These are phyloP conservation scores for Xenotilapia flavipinnis DNA, from an alignment of 2,113 vertebrate genomes.

Conservation along the genomic window DNA sequence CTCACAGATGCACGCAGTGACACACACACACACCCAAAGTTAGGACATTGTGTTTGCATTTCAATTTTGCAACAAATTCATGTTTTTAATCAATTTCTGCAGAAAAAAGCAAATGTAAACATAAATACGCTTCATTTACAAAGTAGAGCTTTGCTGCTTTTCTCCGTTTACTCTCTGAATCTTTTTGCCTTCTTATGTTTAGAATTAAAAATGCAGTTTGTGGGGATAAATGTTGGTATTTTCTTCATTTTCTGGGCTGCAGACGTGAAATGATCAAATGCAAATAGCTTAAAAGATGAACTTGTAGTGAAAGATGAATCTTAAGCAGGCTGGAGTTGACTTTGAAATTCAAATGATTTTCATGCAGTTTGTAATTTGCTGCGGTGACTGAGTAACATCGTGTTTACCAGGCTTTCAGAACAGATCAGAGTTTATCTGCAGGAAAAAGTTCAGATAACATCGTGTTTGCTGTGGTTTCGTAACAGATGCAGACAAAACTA, in stretches of 20 bases:
- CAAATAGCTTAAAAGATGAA: not conserved
- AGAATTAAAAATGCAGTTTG: not conserved
- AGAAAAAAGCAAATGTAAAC: not conserved
- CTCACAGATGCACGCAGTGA: not conserved
- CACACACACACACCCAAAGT: not conserved
- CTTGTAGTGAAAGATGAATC: not conserved
- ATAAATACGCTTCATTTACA: not conserved
- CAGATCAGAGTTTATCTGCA: not conserved
- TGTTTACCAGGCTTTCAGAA: not conserved
- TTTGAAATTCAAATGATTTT: not conserved
- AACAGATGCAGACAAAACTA: not conserved
- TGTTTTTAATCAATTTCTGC: not conserved
- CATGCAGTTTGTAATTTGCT: not conserved
- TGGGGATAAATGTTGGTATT: not conserved
- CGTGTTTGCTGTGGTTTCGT: not conserved
- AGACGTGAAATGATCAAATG: not conserved
- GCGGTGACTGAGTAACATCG: accelerated
- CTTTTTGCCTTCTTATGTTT: not conserved
- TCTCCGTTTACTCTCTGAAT: not conserved
- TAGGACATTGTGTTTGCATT: not conserved
- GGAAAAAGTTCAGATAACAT: not conserved
- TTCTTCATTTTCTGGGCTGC: not conserved
- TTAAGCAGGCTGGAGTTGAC: not conserved
- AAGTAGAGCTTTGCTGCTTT: not conserved
- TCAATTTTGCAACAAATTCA: not conserved